phyloP scores from a whole-genome alignment of 1,140 invertebrate species.

The Anthonomus grandis region DNA sequence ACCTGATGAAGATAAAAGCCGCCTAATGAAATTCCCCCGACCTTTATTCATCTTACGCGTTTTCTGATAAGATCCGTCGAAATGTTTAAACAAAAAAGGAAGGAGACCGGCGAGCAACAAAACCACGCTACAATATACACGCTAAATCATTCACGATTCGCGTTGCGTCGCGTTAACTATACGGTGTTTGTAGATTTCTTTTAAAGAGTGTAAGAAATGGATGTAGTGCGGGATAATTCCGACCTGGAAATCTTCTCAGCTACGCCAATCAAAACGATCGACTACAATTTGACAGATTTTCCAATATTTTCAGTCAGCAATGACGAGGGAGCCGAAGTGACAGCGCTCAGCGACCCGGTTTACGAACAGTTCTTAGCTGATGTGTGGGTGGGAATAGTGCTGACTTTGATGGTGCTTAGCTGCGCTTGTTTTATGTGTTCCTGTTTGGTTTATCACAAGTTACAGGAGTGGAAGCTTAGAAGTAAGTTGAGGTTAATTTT shows the following conservation, averaged over 20 bases:
- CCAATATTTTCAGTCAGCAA: conserved; percentile 10
- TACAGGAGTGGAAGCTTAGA: conserved; percentile 63
- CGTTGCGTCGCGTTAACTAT: not conserved
- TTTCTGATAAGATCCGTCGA: too few relatives aligned
- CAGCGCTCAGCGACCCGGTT: conserved; percentile 35
- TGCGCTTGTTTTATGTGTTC: conserved; percentile 61
- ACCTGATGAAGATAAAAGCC: too few relatives aligned
- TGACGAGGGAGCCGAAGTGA: conserved; percentile 20
- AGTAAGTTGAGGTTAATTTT: conserved; percentile 52
- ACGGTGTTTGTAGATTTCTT: conserved; percentile 3
- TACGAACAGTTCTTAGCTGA: conserved; percentile 54
- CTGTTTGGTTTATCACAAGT: conserved; percentile 61
- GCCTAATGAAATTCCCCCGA: too few relatives aligned
- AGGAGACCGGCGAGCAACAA: too few relatives aligned
- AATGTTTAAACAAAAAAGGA: too few relatives aligned
- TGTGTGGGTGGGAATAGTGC: conserved; percentile 60
- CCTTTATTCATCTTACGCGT: too few relatives aligned
- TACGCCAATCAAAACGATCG: conserved; percentile 3
- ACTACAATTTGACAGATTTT: conserved; percentile 27
- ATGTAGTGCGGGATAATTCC: not conserved
- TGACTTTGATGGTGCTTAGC: conserved; percentile 57
- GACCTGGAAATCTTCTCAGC: not conserved
- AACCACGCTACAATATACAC: not conserved
- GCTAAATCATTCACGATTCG: too few relatives aligned
- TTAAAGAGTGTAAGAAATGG: conserved; percentile 8